Percentiles rank a stretch among this genome's conserved stretches.
phyloP scores from a whole-genome alignment of 2,113 vertebrate genomes.

The Chinchilla lanigera region DNA sequence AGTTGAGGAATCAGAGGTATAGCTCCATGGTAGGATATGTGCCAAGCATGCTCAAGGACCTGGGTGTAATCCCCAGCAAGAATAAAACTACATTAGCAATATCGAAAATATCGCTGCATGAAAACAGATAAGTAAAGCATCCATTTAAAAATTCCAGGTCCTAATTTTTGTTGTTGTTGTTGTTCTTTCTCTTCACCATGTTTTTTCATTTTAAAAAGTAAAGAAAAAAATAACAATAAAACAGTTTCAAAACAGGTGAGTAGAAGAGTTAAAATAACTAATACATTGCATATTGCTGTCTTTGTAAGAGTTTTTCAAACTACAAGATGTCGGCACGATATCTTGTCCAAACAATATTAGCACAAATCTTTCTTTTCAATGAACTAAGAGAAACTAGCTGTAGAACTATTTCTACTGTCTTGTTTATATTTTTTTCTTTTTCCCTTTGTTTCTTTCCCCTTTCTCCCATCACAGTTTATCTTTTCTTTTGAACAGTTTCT shows the following conservation, averaged over 20 bases:
- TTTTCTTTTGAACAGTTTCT: not conserved
- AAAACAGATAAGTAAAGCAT: not conserved
- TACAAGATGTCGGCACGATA: no score
- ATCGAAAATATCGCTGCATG: not conserved
- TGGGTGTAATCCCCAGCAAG: not conserved
- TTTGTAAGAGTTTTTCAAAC: not conserved
- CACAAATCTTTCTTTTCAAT: not conserved
- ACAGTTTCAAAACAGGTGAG: not conserved
- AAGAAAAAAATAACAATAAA: not conserved
- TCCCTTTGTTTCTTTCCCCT: not conserved
- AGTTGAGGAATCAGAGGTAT: no score
- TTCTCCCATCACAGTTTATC: not conserved
- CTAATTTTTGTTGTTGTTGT: not conserved
- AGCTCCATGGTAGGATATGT: not conserved
- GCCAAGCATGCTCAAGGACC: not conserved
- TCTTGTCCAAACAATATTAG: not conserved
- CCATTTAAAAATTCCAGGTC: not conserved
- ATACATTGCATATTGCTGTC: not conserved
- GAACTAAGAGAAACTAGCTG: not conserved
- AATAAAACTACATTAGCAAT: not conserved
- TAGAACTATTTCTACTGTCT: not conserved
- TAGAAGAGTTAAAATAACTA: not conserved
- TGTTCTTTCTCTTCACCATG: not conserved
- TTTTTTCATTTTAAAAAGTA: not conserved
- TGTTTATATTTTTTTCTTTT: not conserved